A percentile compares a stretch with the other conserved stretches of the same genome.
Conservation (phyloP, 2,113 vertebrate species). For the Semnornis frantzii region DNA sequence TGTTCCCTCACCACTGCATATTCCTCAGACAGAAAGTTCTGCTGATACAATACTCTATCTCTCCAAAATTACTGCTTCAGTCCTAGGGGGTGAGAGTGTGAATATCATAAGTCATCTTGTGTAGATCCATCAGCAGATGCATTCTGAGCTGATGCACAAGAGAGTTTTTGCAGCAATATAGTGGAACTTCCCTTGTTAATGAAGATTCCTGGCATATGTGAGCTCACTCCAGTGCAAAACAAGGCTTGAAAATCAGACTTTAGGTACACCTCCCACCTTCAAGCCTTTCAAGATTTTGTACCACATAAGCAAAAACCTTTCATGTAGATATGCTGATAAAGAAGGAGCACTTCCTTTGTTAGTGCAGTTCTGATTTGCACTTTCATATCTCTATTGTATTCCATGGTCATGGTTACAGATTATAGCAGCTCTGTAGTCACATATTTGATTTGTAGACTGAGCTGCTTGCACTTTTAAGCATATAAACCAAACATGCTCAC, state of each 20-base stretch:
- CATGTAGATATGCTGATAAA: accelerated
- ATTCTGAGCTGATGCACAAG: neutral
- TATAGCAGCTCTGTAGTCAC: neutral
- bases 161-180: neutral
- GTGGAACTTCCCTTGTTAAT: neutral
- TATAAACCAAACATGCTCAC: neutral
- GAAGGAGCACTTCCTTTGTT: neutral
- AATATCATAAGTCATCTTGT: constrained; percentile 23
- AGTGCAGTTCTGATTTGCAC: neutral
- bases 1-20: neutral
- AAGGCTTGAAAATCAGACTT: neutral
- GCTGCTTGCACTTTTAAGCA: neutral
- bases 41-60: neutral
- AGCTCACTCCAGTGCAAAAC: neutral
- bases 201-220: neutral
- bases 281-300: neutral
- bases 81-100: neutral
- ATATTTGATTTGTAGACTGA: neutral
- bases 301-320: neutral
- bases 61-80: constrained; percentile 17
- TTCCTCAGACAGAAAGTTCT: neutral
- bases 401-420: neutral
- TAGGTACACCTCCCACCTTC: neutral
- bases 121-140: constrained; percentile 34
- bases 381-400: neutral